A percentile compares a stretch with the other conserved stretches of the same genome.
These are phyloP conservation scores for Pachypanchax playfairii DNA, from an alignment of 2,113 vertebrate species.

Conservation along the genomic window DNA sequence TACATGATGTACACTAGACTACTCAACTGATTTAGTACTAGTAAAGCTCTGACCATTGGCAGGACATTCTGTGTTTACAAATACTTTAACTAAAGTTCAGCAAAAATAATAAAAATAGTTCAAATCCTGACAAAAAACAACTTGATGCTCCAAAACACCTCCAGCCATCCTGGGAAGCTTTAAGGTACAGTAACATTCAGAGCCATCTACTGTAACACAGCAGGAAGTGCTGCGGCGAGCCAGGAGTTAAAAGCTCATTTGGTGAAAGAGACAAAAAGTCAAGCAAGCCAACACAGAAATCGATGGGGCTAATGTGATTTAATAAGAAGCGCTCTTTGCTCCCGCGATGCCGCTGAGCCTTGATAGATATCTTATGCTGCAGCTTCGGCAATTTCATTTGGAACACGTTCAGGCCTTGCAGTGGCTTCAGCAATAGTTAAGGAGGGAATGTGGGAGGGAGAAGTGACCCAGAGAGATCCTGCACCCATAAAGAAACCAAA, in stretches of 20 bases:
- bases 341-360: conserved; percentile 50
- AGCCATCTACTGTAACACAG: conserved; percentile 39
- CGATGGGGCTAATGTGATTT: conserved; percentile 78
- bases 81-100: background rate
- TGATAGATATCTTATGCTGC: conserved; percentile 74
- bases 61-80: conserved; percentile 2
- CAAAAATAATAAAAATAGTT: background rate
- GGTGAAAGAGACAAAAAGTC: conserved; percentile 71
- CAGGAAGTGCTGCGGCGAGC: conserved; percentile 48
- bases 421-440: conserved; percentile 43
- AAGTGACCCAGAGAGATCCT: background rate
- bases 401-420: conserved; percentile 66
- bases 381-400: conserved; percentile 76
- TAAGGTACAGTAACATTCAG: conserved; percentile 26
- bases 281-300: conserved; percentile 67
- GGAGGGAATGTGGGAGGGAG: conserved; percentile 17
- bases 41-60: conserved; percentile 19
- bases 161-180: background rate
- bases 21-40: conserved; percentile 27
- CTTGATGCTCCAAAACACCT: background rate
- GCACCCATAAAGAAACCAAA: background rate
- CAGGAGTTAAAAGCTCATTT: conserved; percentile 77
- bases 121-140: conserved; percentile 6
- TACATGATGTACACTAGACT: too few species aligned
- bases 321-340: conserved; percentile 75